A percentile compares a stretch with the other conserved stretches of the same genome.
Evolutionary conservation across 1,140 invertebrate genomes (phyloP).

Genomic region (Eulimnadia texana): DNA sequence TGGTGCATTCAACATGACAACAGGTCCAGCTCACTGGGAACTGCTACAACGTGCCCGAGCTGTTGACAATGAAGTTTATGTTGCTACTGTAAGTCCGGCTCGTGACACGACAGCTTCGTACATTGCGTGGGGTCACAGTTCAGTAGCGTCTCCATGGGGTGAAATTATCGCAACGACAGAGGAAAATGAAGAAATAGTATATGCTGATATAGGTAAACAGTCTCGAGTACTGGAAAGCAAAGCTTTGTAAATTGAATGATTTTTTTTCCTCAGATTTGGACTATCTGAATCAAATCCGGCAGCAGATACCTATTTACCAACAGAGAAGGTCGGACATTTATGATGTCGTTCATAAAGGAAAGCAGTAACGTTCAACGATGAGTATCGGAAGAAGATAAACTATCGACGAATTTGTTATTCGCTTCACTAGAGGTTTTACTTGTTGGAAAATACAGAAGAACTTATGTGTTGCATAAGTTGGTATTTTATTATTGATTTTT

Average conservation of each 20-base stretch:
- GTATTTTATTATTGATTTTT: too few relatives aligned
- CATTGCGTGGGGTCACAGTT: conserved; percentile 77
- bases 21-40: conserved; percentile 85
- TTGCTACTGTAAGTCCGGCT: conserved; percentile 47
- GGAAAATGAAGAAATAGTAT: conserved; percentile 48
- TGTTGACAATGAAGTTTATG: conserved; percentile 67
- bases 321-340: conserved; percentile 72
- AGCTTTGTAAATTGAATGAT: neutral
- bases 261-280: conserved; percentile 45
- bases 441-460: too few relatives aligned
- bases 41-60: conserved; percentile 62
- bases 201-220: conserved; percentile 58
- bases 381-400: conserved; percentile 9
- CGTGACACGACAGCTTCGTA: conserved; percentile 54
- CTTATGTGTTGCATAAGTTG: too few relatives aligned
- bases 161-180: conserved; percentile 53
- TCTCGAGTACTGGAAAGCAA: neutral
- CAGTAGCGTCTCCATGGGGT: conserved; percentile 76
- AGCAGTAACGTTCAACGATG: neutral
- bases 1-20: conserved; percentile 91
- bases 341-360: conserved; percentile 26
- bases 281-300: conserved; percentile 53
- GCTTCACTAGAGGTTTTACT: too few relatives aligned
- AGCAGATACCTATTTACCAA: conserved; percentile 58
- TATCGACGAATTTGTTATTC: too few relatives aligned